A percentile compares a stretch with the other conserved stretches of the same genome.
phyloP scores from a whole-genome alignment of 2,888 invertebrate species.

The Trisateles emortualis region DNA sequence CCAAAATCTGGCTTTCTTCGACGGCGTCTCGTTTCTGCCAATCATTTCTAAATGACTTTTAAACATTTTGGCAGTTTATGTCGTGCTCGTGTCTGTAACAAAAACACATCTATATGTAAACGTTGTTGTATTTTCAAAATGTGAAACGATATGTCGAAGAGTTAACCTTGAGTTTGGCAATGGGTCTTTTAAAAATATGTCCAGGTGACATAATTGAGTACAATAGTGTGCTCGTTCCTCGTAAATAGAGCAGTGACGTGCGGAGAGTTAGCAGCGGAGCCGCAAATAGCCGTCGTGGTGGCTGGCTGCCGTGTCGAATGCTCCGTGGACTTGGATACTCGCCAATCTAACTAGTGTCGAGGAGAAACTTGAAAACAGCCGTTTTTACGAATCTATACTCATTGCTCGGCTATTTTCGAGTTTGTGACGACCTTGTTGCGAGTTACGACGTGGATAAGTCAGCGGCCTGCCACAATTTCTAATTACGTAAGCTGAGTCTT shows the following conservation, averaged over 20 bases:
- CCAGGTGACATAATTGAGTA: conserved; percentile 80
- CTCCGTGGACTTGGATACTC: conserved; percentile 72
- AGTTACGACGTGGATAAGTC: conserved; percentile 66
- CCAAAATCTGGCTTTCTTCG: conserved; percentile 98
- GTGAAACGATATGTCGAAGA: conserved; percentile 19
- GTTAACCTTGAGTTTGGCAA: conserved; percentile 66
- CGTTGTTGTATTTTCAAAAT: neutral
- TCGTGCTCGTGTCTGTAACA: conserved; percentile 92
- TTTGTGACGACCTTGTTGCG: conserved; percentile 79
- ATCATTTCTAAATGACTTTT: conserved; percentile 97
- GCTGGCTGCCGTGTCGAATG: conserved; percentile 76
- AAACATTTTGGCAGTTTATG: conserved; percentile 93
- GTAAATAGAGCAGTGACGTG: conserved; percentile 84
- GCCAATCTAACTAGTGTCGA: conserved; percentile 71
- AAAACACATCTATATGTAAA: conserved; percentile 39
- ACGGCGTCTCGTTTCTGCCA: conserved; percentile 96
- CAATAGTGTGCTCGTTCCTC: conserved; percentile 72
- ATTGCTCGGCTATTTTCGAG: conserved; percentile 78
- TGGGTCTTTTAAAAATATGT: conserved; percentile 59
- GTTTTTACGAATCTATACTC: conserved; percentile 82
- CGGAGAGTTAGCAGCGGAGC: conserved; percentile 72
- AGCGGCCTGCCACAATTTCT: conserved; percentile 73
- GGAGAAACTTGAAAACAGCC: conserved; percentile 77
- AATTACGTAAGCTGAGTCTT: conserved; percentile 63
- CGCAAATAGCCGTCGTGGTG: conserved; percentile 78